Base-by-base conservation (phyloP, 2,888 invertebrate species). In the Leucoma salicis region DNA sequence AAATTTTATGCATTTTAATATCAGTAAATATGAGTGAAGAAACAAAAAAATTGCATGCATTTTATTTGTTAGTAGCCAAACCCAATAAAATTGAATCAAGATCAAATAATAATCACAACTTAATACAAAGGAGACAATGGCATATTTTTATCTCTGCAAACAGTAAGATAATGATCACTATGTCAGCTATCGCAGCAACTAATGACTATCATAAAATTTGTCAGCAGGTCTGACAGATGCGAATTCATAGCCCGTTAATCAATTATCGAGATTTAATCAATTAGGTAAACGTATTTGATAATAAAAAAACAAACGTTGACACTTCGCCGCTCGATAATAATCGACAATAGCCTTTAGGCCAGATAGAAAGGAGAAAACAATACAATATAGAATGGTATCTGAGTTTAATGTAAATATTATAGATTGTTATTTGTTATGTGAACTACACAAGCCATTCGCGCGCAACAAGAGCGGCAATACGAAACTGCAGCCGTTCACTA, bases 261-360 rank as follows among this genome's bases (percentile, higher is more conserved):
- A 64, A 64, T 62, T 63, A 63, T 63, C 63, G 64, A 63, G 63
- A 63, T 63, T 45, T 53, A 58, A 63, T 63, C 63, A 62, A 58
- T 46, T 46, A 44, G 36, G 61, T 61, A 63, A 61, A 64, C 52
- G 50, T 33, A 46, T 53, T 53, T 53, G 56, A 64, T 59, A 64
- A 57, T 62, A 48, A 51, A 46, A 55, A 47, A 51, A 53, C 42
- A 35, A 45, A 49, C 58, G 45, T 41, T 56, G 56, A 53, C 58
- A 55, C 47, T 48, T 40, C 10, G 33, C 32, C 39, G 35, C 16
- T 42, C 36, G 42, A 38, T 49, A 50, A 59, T 46, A 32, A 46
- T 44, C 13, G 43, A 55, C 55, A 49, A 48, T 50, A 56, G 44
- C 59, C 59, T 62, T 53, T 43, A n/a, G 16, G 10, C 35, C 32